Evolutionary conservation across 2,888 invertebrate genomes (phyloP).

Genomic region (Alsophila aescularia): DNA sequence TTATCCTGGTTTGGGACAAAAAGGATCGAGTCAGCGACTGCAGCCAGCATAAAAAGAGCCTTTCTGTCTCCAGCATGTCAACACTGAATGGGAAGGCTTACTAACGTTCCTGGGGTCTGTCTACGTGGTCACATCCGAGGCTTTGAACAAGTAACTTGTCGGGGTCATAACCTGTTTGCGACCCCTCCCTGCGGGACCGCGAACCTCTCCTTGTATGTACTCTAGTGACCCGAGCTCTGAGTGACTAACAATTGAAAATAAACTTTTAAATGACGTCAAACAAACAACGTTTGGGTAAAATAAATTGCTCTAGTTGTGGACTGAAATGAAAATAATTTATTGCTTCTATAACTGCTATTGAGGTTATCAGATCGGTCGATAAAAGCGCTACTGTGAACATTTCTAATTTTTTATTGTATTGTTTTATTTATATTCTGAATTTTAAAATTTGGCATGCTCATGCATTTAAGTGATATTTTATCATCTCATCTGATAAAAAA

Average conservation of each 20-base stretch:
- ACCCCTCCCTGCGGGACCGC: slow-evolving; percentile 79
- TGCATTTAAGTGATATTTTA: too few relatives aligned
- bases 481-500: too few relatives aligned
- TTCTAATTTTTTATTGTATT: neutral
- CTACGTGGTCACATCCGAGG: slow-evolving; percentile 65
- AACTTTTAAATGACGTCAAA: slow-evolving; percentile 21
- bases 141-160: slow-evolving; percentile 82
- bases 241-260: slow-evolving; percentile 60
- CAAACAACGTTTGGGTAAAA: slow-evolving; percentile 2
- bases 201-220: slow-evolving; percentile 69
- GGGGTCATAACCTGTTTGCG: slow-evolving; percentile 84
- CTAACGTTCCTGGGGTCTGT: slow-evolving; percentile 58
- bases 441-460: too few relatives aligned
- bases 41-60: slow-evolving; percentile 55
- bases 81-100: slow-evolving; percentile 45
- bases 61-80: slow-evolving; percentile 39
- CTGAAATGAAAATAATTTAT: neutral
- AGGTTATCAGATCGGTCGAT: slow-evolving; percentile 8
- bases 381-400: neutral
- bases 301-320: neutral
- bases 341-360: slow-evolving; percentile 2
- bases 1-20: slow-evolving; percentile 78
- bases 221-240: slow-evolving; percentile 69
- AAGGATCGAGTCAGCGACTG: slow-evolving; percentile 59
- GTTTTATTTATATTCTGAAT: neutral